Percentiles rank a stretch among this genome's conserved stretches.
phyloP scores from a whole-genome alignment of 2,888 invertebrate genomes.

The Hedychridium roseum region DNA sequence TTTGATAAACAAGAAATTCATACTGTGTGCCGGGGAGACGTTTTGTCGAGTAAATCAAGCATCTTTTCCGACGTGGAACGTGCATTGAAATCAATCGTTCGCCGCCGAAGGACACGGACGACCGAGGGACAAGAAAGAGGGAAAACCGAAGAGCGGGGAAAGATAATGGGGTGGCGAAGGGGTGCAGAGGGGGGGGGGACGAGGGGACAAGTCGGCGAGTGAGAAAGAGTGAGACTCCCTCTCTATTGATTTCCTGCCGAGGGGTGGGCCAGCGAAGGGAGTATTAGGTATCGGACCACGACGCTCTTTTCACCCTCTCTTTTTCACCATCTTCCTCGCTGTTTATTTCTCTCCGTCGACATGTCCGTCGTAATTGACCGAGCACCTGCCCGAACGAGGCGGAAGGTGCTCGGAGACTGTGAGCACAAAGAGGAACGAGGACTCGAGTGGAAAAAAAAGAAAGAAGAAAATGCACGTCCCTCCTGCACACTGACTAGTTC shows the following conservation, averaged over 20 bases:
- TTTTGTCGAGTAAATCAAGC: too few relatives aligned
- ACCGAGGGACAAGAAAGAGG: conserved; percentile 8
- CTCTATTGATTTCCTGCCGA: conserved; percentile 45
- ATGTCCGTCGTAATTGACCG: conserved; percentile 28
- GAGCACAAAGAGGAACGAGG: too few relatives aligned
- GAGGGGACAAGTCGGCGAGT: conserved; percentile 7
- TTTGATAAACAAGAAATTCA: too few relatives aligned
- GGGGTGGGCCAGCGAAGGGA: conserved; percentile 44
- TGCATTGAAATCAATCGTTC: too few relatives aligned
- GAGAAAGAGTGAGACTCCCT: conserved; percentile 26
- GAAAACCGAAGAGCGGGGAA: conserved; percentile 8
- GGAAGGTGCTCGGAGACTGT: too few relatives aligned
- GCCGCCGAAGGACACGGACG: too few relatives aligned
- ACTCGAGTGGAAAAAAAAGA: too few relatives aligned
- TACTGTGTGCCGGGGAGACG: too few relatives aligned
- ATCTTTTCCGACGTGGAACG: too few relatives aligned
- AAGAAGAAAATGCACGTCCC: background rate
- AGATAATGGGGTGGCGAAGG: background rate
- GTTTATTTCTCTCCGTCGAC: conserved; percentile 15
- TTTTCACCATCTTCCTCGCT: conserved; percentile 10
- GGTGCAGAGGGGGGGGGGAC: background rate
- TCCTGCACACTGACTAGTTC: too few relatives aligned
- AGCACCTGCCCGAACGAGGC: conserved; percentile 19
- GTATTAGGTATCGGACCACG: conserved; percentile 49
- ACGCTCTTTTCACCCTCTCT: conserved; percentile 20